Evolutionary conservation across 1,140 invertebrate species (phyloP), one percentile per base, ranked within the genome.

Genomic region (Sycophaga agraensis): DNA sequence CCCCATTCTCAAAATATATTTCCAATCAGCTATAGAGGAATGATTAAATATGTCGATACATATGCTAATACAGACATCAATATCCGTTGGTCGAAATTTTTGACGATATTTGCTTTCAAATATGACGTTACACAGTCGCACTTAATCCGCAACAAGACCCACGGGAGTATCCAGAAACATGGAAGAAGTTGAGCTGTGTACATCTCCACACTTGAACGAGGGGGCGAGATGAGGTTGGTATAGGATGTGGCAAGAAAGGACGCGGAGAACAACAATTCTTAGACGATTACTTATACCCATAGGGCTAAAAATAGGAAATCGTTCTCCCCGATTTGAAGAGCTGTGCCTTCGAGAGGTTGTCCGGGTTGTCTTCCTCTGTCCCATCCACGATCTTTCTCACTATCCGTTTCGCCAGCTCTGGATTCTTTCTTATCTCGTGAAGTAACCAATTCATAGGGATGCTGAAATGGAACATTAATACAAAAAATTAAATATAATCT

Each of bases 391-490:
- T 63, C 57, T 65, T 70, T 54, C 59, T 66, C 46, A 63, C 65
- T 63, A 71, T 61, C 48, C 66, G 63, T 56, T 63, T 70, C 11
- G 67, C 70, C 11, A 70, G 65, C 37, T 67, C 68, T 16, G 66
- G 70, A 67, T 71, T 70, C 53, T 67, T 65, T 62, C 64, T 68
- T 56, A 70, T 68, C 40, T 70, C 66, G 14, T 63, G 60, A 9
- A 68, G 50, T 21, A 70, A 48, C 70, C 70, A 70, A 51, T 54
- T 66, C 43, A 67, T 56, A 26, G 66, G 63, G 42, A 65, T 59
- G 31, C 70, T 71, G 60, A 31, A 66, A 66, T 12, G 22, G 1
- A 28, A 55, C 58, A 11, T 28, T 11, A 31, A 34, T 16, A 1
- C 7, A 24, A 24, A 11, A 22, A 22, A 22, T 22, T 45, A 22